Evolutionary conservation across 2,797 vertebrate species (phyloP).

Genomic region (Agapornis canus): DNA sequence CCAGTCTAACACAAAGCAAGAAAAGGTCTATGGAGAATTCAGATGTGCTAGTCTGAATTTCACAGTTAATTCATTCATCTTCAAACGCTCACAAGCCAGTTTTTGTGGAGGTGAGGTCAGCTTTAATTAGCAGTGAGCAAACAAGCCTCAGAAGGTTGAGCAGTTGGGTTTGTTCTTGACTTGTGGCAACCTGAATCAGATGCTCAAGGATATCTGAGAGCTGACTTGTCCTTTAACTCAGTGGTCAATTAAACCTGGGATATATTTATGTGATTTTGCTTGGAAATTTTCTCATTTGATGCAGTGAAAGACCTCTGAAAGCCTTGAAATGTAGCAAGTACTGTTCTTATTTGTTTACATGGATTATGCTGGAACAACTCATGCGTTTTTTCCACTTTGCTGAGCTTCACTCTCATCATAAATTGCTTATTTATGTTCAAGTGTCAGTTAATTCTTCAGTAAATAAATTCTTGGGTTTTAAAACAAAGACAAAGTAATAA

Average conservation of each 20-base stretch:
- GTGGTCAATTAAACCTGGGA: neutral
- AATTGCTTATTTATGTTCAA: slow-evolving; percentile 30
- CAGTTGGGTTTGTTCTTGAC: neutral
- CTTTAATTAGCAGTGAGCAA: neutral
- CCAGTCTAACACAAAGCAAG: neutral
- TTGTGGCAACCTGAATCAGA: neutral
- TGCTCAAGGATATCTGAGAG: neutral
- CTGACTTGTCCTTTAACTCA: neutral
- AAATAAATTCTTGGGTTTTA: neutral
- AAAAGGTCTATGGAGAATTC: neutral
- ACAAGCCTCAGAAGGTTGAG: neutral
- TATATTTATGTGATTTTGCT: neutral
- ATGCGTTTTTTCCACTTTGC: neutral
- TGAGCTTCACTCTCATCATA: neutral
- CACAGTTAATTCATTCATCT: neutral
- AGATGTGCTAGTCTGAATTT: neutral
- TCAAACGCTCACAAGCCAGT: neutral
- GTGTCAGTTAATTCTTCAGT: neutral
- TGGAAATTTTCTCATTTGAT: neutral
- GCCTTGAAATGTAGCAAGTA: neutral
- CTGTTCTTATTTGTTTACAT: neutral
- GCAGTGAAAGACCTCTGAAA: neutral
- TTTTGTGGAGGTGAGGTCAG: neutral
- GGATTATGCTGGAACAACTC: neutral
- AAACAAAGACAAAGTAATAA: neutral